Percentiles rank a stretch among this genome's conserved stretches.
These are phyloP conservation scores for Herpailurus yagouaroundi DNA, from an alignment of 2,113 vertebrate genomes.

Conservation along the genomic window DNA sequence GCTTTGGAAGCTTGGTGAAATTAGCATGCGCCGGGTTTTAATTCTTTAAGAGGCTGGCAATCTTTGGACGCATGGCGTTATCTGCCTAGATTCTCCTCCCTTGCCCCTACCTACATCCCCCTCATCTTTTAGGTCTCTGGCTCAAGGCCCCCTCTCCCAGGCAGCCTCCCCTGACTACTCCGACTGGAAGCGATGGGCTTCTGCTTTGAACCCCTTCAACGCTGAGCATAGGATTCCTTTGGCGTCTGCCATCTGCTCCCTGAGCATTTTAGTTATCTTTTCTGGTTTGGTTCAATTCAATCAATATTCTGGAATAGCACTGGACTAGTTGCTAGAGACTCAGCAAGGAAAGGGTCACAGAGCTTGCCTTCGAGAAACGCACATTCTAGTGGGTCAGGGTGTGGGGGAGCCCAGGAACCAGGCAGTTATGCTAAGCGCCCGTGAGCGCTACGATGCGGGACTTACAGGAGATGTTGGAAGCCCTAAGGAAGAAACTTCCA, in stretches of 20 bases:
- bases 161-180: background rate
- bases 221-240: background rate
- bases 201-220: background rate
- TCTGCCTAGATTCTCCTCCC: background rate
- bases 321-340: background rate
- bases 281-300: background rate
- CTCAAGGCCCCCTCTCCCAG: background rate
- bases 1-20: background rate
- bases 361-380: background rate
- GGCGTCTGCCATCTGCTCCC: background rate
- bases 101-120: no score
- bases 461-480: background rate
- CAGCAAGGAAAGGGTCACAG: background rate
- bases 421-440: background rate
- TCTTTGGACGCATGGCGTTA: background rate
- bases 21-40: background rate
- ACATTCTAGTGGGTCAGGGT: background rate
- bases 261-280: background rate
- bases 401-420: background rate
- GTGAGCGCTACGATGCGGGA: accelerated
- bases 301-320: background rate
- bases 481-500: background rate
- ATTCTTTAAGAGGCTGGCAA: background rate
- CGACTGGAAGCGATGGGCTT: accelerated
- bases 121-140: background rate